These are phyloP conservation scores for Tanytarsus gracilentus DNA, from an alignment of 2,888 invertebrate species.

Conservation along the genomic window DNA sequence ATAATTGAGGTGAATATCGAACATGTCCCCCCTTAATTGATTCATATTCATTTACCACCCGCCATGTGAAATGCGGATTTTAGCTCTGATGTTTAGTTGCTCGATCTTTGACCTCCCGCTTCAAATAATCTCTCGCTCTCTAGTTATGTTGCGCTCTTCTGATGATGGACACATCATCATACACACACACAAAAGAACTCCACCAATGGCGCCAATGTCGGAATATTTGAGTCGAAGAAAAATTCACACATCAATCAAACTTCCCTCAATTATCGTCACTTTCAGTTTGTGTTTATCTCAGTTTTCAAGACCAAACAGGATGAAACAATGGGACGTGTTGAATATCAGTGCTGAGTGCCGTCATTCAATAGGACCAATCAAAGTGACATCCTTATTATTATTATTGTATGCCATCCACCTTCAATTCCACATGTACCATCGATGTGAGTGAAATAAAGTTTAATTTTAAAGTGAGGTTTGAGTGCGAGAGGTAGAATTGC, in stretches of 20 bases:
- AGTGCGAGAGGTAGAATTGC: no score
- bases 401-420: background rate
- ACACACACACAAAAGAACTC: background rate
- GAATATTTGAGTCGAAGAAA: background rate
- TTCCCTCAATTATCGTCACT: conserved; percentile 27
- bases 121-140: background rate
- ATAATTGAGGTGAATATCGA: conserved; percentile 15
- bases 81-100: background rate
- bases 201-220: conserved; percentile 1
- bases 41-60: conserved; percentile 17
- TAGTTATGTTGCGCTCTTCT: background rate
- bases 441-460: background rate
- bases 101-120: conserved; percentile 5
- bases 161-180: background rate
- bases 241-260: conserved; percentile 27
- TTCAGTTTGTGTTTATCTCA: conserved; percentile 6
- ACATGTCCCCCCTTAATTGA: conserved; percentile 11
- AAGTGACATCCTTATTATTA: conserved; percentile 12
- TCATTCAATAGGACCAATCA: conserved; percentile 6
- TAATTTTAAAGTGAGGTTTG: no score
- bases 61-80: background rate
- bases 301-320: background rate
- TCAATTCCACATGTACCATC: background rate
- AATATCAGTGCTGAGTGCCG: background rate
- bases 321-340: background rate